Evolutionary conservation across 2,888 invertebrate species (phyloP).

Genomic region (Acanthosepion lycidas): DNA sequence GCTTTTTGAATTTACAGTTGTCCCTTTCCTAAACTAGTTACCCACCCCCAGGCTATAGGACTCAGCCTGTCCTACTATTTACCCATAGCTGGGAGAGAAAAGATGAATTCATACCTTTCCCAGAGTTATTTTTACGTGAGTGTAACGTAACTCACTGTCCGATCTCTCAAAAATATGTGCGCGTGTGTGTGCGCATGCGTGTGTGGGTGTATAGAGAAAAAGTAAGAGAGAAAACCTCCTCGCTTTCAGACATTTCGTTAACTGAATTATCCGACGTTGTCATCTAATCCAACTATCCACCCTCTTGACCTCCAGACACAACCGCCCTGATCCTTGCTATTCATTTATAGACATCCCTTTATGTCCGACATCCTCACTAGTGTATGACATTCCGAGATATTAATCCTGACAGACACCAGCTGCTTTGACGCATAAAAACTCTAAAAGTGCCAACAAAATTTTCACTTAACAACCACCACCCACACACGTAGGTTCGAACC

Average conservation of each 20-base stretch:
- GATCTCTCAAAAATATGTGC: too few species aligned
- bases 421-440: not conserved
- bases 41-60: too few species aligned
- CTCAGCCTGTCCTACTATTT: too few species aligned
- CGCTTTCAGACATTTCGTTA: too few species aligned
- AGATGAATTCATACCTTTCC: too few species aligned
- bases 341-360: not conserved
- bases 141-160: too few species aligned
- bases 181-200: not conserved
- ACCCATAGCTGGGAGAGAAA: too few species aligned
- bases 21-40: too few species aligned
- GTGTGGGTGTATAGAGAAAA: not conserved
- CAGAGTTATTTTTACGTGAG: too few species aligned
- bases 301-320: not conserved
- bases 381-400: not conserved
- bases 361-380: not conserved
- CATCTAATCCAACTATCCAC: not conserved
- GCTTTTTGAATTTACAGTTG: too few species aligned
- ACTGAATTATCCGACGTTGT: not conserved
- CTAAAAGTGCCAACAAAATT: not conserved
- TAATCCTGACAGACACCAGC: slow-evolving; percentile 3
- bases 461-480: not conserved
- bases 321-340: not conserved
- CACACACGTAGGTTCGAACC: not conserved
- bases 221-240: too few species aligned